These are phyloP conservation scores for Henicopernis longicauda DNA, from an alignment of 2,113 vertebrate genomes.

Conservation along the genomic window DNA sequence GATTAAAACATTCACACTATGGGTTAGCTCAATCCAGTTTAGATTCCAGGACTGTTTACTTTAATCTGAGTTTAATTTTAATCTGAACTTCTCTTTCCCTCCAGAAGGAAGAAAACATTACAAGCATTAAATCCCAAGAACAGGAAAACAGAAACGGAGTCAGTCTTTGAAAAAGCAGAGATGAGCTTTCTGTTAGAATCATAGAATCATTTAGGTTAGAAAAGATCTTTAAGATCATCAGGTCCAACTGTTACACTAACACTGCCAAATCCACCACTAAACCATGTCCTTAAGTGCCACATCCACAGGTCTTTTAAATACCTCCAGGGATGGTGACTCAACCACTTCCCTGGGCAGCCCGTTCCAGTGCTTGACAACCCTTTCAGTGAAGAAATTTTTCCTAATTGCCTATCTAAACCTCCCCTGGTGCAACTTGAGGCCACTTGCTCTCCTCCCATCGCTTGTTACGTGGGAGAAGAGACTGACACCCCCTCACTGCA, in stretches of 20 bases:
- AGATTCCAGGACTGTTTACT: neutral
- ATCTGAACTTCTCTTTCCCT: neutral
- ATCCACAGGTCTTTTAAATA: neutral
- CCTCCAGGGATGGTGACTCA: neutral
- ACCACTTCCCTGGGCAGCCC: neutral
- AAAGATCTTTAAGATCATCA: neutral
- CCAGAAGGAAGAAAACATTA: neutral
- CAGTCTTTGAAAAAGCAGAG: neutral
- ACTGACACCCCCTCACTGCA: fast-evolving
- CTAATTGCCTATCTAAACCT: neutral
- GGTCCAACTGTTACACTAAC: too few relatives aligned
- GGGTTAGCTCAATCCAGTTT: neutral
- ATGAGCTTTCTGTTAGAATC: neutral
- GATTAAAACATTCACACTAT: neutral
- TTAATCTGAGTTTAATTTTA: neutral
- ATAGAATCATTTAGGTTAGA: neutral
- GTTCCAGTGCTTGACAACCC: neutral
- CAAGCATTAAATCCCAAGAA: neutral
- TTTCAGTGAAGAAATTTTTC: neutral
- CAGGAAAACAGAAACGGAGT: neutral
- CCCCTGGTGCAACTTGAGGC: neutral
- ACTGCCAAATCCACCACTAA: neutral
- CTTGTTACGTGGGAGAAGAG: neutral
- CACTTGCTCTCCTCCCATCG: fast-evolving
- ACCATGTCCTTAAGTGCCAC: neutral